Percentiles rank a stretch among this genome's conserved stretches.
Evolutionary conservation across 2,113 vertebrate genomes (phyloP).

Genomic region (Proteles cristata): DNA sequence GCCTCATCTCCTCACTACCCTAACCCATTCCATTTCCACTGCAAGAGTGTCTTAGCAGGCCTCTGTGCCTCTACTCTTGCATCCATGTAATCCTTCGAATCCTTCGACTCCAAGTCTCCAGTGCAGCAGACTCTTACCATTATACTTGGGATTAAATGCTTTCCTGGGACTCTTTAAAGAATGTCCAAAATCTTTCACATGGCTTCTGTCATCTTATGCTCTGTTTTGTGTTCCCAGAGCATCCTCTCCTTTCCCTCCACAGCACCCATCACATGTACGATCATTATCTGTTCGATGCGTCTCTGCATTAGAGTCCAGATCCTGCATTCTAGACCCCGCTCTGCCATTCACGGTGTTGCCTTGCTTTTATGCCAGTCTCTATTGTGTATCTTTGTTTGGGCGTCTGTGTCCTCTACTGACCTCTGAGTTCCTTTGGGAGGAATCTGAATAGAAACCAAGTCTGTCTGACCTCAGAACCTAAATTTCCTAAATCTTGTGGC

Average conservation of each 20-base stretch:
- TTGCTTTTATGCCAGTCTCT: not conserved
- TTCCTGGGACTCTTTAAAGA: slow-evolving; percentile 4
- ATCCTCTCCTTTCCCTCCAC: not conserved
- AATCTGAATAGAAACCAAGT: slow-evolving; percentile 58
- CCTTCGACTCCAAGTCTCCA: not conserved
- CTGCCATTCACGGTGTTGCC: not conserved
- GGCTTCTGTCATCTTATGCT: not conserved
- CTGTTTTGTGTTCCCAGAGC: not conserved
- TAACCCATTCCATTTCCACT: not conserved
- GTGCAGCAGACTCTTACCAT: not conserved
- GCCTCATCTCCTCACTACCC: not conserved
- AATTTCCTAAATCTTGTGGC: slow-evolving; percentile 68
- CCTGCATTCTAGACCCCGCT: not conserved
- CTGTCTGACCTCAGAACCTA: slow-evolving; percentile 62
- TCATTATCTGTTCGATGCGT: not conserved
- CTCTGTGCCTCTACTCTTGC: not conserved
- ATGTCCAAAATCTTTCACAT: not conserved
- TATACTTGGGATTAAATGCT: not conserved
- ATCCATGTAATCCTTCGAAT: not conserved
- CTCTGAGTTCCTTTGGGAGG: slow-evolving; percentile 58
- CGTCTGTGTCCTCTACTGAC: slow-evolving; percentile 35
- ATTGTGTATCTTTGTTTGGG: slow-evolving; percentile 8
- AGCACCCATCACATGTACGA: not conserved
- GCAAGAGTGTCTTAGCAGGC: not conserved
- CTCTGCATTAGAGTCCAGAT: not conserved